Base-by-base conservation (phyloP, 2,113 vertebrate species). In the Ceuthmochares aereus region DNA sequence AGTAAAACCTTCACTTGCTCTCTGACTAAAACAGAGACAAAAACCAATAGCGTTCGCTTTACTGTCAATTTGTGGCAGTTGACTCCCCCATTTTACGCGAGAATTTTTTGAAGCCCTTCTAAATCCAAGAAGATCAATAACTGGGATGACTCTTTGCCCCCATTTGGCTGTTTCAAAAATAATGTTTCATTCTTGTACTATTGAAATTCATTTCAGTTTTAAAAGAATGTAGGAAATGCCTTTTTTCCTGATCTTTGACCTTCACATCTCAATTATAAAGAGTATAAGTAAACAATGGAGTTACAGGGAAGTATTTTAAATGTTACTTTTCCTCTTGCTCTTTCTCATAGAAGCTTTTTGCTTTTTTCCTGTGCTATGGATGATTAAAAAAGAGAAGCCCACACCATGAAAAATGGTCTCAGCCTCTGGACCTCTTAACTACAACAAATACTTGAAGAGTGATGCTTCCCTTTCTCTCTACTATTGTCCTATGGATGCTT, bases 371-470 rank as follows among this genome's bases (percentile, higher is more conserved):
- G 68, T 89, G 55, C 45, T 25, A 59, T 32, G 91, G 47, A 88
- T 95, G 68, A 96, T 69, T 79, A 84, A 89, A 87, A 95, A 63
- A 72, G 74, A 87, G 40, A 93, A 84, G 26, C 15, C 82, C 56
- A 22, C 45, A 78, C 10, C 23, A 75, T 77, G 90, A 90, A 93
- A 52, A 45, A 52, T 8, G 16, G 42, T 81, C 15, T 27, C 82
- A 92, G 84, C 52, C 66, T 76, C n/a, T 40, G 45, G 73, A 92
- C 72, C 40, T 91, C 55, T 78, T 87, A 69, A 51, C 30, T 87
- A 60, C 77, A 93, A 59, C 51, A 87, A 56, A 68, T 7, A 72
- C 49, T 90, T 93, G 40, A 82, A 91, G 62, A 63, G 22, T 27
- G 25, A 54, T 84, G 59, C 87, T 95, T 92, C 82, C 54, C 29